phyloP scores from a whole-genome alignment of 2,797 vertebrate genomes.

The Pogonophryne albipinna region DNA sequence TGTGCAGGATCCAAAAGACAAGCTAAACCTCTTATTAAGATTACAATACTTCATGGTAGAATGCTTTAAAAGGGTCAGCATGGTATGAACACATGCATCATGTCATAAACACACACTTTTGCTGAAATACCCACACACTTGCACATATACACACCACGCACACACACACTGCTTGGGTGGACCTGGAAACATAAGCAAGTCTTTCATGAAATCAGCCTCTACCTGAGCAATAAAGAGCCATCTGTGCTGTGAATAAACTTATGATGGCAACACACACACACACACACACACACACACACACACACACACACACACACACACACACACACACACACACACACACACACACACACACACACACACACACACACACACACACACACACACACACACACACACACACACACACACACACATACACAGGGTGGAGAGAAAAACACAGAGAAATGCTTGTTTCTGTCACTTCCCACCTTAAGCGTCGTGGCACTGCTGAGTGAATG shows the following conservation, averaged over 20 bases:
- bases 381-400: conserved; percentile 40
- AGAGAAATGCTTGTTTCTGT: conserved; percentile 80
- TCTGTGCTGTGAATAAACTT: conserved; percentile 83
- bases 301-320: conserved; percentile 45
- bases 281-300: neutral
- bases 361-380: conserved; percentile 37
- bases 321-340: conserved; percentile 1
- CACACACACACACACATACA: conserved; percentile 15
- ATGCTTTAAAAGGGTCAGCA: conserved; percentile 26
- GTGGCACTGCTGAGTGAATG: conserved; percentile 66
- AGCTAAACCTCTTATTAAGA: conserved; percentile 3
- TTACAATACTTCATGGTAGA: conserved; percentile 11
- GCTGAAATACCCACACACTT: conserved; percentile 37
- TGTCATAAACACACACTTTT: conserved; percentile 14
- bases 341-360: conserved; percentile 30
- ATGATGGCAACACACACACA: conserved; percentile 68
- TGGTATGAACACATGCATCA: conserved; percentile 42
- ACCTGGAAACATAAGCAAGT: conserved; percentile 80
- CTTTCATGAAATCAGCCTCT: conserved; percentile 82
- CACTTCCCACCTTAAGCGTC: conserved; percentile 68
- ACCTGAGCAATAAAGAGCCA: conserved; percentile 83
- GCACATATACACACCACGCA: conserved; percentile 32
- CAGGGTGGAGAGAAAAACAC: conserved; percentile 56
- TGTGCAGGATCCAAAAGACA: neutral
- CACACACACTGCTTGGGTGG: conserved; percentile 59